Evolutionary conservation across 2,113 vertebrate genomes (phyloP).

Genomic region (Hippocampus abdominalis): DNA sequence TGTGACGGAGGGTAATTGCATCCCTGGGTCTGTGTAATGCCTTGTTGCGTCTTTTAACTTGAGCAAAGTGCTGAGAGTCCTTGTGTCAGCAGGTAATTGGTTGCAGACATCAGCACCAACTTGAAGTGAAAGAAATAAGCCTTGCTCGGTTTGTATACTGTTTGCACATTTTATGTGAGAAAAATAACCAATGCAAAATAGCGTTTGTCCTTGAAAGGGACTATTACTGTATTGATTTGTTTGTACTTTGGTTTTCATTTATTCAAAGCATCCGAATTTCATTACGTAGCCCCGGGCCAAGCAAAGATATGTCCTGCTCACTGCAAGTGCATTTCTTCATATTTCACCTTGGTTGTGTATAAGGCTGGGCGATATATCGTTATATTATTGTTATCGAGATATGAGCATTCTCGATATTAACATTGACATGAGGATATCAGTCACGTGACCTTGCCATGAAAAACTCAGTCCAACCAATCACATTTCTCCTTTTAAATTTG

Average conservation of each 20-base stretch:
- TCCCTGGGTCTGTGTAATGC: constrained; percentile 66
- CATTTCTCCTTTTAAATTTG: no score
- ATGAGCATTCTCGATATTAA: no score
- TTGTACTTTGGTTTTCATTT: constrained; percentile 37
- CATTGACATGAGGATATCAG: no score
- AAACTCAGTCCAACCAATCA: no score
- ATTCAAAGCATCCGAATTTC: constrained; percentile 29
- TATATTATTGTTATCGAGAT: no score
- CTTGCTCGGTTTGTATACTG: constrained; percentile 14
- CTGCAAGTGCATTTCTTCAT: constrained; percentile 11
- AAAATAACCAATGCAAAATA: constrained; percentile 29
- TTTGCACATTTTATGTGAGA: constrained; percentile 25
- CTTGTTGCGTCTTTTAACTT: constrained; percentile 69
- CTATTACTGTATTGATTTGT: constrained; percentile 31
- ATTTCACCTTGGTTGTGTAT: constrained; percentile 14
- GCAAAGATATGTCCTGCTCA: constrained; percentile 19
- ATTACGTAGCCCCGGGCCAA: constrained; percentile 14
- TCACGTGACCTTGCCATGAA: no score
- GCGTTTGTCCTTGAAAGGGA: constrained; percentile 19
- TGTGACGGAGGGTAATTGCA: constrained; percentile 73
- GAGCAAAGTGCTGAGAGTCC: constrained; percentile 70
- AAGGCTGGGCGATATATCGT: no score
- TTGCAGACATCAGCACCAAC: constrained; percentile 67
- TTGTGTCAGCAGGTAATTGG: constrained; percentile 74
- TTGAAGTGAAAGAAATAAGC: constrained; percentile 52